Evolutionary conservation across 2,113 vertebrate genomes (phyloP).

Genomic region (Coreoperca whiteheadi): DNA sequence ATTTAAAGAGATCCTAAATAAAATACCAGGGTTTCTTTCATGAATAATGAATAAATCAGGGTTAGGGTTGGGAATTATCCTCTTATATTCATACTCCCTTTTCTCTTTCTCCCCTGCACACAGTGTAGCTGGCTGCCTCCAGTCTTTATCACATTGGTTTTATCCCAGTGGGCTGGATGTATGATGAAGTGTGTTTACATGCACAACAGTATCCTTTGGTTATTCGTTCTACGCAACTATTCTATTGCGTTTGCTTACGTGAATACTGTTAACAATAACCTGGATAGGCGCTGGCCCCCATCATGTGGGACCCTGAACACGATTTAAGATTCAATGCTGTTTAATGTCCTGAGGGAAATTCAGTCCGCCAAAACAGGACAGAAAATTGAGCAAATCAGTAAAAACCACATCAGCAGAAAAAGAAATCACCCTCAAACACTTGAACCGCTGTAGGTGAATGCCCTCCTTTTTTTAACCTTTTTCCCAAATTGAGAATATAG

Average conservation of each 20-base stretch:
- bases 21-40: constrained; percentile 77
- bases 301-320: constrained; percentile 11
- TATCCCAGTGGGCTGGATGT: constrained; percentile 14
- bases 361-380: background rate
- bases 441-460: background rate
- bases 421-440: background rate
- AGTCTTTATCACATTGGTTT: constrained; percentile 35
- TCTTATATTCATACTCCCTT: constrained; percentile 54
- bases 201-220: constrained; percentile 2
- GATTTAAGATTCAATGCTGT: constrained; percentile 11
- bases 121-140: constrained; percentile 19
- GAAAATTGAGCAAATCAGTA: constrained; percentile 12
- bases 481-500: background rate
- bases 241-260: constrained; percentile 18
- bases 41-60: constrained; percentile 79
- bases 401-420: constrained; percentile 18
- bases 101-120: constrained; percentile 17
- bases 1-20: constrained; percentile 80
- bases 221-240: constrained; percentile 39
- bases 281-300: constrained; percentile 6
- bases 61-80: constrained; percentile 55
- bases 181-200: constrained; percentile 45
- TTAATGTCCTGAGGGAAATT: constrained; percentile 32
- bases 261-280: constrained; percentile 11
- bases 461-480: background rate